Percentiles rank a stretch among this genome's conserved stretches.
These are phyloP conservation scores for Dione vanillae DNA, from an alignment of 2,888 invertebrate genomes.

Conservation along the genomic window DNA sequence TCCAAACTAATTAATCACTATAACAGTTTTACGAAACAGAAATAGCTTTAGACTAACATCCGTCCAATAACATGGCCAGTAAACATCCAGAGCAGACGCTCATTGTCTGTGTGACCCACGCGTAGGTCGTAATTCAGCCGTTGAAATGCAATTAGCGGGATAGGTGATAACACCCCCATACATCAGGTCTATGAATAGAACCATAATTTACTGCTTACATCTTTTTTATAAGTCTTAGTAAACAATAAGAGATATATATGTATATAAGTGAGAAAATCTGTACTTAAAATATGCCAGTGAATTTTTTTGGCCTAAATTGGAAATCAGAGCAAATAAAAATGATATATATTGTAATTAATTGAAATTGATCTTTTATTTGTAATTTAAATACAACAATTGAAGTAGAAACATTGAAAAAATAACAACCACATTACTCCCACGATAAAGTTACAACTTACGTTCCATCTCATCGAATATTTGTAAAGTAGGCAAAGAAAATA, in stretches of 20 bases:
- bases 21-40: constrained; percentile 1
- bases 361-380: no score
- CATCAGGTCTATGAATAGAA: constrained; percentile 50
- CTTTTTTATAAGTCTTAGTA: no score
- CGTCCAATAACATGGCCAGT: constrained; percentile 29
- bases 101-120: constrained; percentile 36
- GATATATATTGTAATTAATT: no score
- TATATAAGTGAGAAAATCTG: no score
- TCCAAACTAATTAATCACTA: background rate
- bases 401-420: background rate
- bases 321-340: no score
- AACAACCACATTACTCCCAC: background rate
- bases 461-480: constrained; percentile 25
- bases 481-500: constrained; percentile 25
- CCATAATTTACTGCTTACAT: constrained; percentile 1
- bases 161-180: constrained; percentile 69
- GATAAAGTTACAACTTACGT: background rate
- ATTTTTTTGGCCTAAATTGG: no score
- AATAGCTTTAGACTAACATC: constrained; percentile 5
- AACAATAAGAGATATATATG: no score
- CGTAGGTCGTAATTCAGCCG: constrained; percentile 65
- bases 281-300: no score
- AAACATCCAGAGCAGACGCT: constrained; percentile 30
- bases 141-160: constrained; percentile 74
- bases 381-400: background rate